phyloP scores from a whole-genome alignment of 2,113 vertebrate genomes.

The Eulacestoma nigropectus region DNA sequence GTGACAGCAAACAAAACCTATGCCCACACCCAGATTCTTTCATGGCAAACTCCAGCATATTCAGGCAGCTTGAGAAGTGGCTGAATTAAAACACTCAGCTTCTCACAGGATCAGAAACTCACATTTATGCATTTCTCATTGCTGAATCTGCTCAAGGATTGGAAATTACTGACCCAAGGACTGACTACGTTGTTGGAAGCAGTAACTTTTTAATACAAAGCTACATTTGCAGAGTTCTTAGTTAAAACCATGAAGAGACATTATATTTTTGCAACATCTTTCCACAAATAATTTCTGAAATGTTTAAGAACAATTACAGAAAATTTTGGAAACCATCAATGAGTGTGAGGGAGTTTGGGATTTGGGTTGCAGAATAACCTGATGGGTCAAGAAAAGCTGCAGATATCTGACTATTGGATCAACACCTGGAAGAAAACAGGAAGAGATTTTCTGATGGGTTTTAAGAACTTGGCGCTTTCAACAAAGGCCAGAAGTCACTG shows the following conservation, averaged over 20 bases:
- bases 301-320: background rate
- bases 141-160: background rate
- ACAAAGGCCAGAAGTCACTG: background rate
- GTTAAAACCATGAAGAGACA: background rate
- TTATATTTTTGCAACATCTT: background rate
- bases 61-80: background rate
- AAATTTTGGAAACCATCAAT: background rate
- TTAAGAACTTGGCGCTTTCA: background rate
- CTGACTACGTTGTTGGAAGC: background rate
- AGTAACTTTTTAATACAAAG: background rate
- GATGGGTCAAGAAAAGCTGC: background rate
- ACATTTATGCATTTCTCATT: background rate
- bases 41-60: background rate
- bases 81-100: background rate
- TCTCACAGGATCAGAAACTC: background rate
- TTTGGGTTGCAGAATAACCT: background rate
- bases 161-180: background rate
- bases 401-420: background rate
- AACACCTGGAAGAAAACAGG: background rate
- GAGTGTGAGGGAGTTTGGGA: rapidly evolving
- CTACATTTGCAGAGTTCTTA: background rate
- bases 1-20: background rate
- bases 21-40: background rate
- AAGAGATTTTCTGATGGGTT: background rate
- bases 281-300: background rate